Conservation (phyloP, 2,888 invertebrate genomes). For the Caradrina clavipalpis region DNA sequence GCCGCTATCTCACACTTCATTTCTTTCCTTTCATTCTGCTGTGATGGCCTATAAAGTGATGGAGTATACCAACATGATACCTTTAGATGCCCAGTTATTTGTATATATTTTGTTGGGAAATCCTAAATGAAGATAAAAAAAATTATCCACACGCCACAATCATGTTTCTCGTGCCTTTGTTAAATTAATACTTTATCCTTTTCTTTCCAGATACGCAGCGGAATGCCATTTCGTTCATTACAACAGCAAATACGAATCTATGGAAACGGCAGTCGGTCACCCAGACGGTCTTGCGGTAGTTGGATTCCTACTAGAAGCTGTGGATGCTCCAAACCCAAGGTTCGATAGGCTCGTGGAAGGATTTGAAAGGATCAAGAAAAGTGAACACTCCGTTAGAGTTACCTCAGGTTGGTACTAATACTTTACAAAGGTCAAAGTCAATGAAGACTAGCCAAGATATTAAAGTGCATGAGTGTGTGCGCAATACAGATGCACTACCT, state of each 20-base stretch:
- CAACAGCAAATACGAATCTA: constrained; percentile 92
- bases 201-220: constrained; percentile 91
- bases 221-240: constrained; percentile 96
- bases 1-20: too few species aligned
- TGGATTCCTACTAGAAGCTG: constrained; percentile 92
- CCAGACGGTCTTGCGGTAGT: constrained; percentile 94
- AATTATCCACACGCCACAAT: background rate
- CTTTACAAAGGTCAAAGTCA: background rate
- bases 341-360: constrained; percentile 91
- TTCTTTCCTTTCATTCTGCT: too few species aligned
- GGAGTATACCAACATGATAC: too few species aligned
- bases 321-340: constrained; percentile 91
- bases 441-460: too few species aligned
- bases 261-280: constrained; percentile 92
- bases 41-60: too few species aligned
- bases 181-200: too few species aligned
- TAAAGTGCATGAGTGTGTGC: too few species aligned
- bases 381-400: constrained; percentile 79
- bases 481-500: too few species aligned
- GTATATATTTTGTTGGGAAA: too few species aligned
- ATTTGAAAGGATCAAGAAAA: constrained; percentile 82
- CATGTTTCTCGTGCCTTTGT: background rate
- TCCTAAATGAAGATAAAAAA: too few species aligned
- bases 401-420: constrained; percentile 76
- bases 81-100: too few species aligned